A percentile compares a stretch with the other conserved stretches of the same genome.
Evolutionary conservation across 2,888 invertebrate species (phyloP).

Genomic region (Lasioglossum oenotherae): DNA sequence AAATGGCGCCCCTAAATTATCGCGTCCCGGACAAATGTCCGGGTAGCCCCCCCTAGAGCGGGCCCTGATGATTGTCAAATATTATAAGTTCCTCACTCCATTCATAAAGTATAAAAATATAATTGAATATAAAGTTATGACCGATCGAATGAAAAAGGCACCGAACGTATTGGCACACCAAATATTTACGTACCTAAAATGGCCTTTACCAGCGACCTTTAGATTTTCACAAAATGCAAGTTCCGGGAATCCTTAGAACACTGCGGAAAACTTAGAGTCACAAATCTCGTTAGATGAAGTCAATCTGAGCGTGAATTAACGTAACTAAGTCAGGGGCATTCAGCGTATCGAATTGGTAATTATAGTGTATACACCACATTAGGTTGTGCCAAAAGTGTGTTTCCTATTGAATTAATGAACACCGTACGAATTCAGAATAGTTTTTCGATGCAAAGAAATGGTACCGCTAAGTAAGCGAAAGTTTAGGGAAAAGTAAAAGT

Average conservation of each 20-base stretch:
- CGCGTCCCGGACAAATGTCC: too few species aligned
- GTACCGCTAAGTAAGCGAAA: neutral
- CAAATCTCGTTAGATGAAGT: constrained; percentile 50
- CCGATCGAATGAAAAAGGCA: too few species aligned
- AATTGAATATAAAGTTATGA: too few species aligned
- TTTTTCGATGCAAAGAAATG: neutral
- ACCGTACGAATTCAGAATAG: neutral
- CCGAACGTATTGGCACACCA: too few species aligned
- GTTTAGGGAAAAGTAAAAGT: neutral
- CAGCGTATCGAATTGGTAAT: neutral
- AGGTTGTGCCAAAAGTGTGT: neutral
- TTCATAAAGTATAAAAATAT: too few species aligned
- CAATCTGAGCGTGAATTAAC: constrained; percentile 35
- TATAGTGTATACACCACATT: neutral
- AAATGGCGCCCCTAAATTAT: too few species aligned
- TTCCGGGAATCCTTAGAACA: constrained; percentile 58
- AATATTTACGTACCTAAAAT: neutral
- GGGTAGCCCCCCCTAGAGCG: too few species aligned
- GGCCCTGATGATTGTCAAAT: too few species aligned
- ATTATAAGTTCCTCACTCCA: too few species aligned
- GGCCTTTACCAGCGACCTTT: neutral
- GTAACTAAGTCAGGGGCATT: constrained; percentile 11
- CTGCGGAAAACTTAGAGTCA: constrained; percentile 61
- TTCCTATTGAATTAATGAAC: neutral
- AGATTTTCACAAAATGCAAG: constrained; percentile 27